A percentile compares a stretch with the other conserved stretches of the same genome.
These are phyloP conservation scores for Fukomys damarensis DNA, from an alignment of 2,113 vertebrate genomes.

Conservation along the genomic window DNA sequence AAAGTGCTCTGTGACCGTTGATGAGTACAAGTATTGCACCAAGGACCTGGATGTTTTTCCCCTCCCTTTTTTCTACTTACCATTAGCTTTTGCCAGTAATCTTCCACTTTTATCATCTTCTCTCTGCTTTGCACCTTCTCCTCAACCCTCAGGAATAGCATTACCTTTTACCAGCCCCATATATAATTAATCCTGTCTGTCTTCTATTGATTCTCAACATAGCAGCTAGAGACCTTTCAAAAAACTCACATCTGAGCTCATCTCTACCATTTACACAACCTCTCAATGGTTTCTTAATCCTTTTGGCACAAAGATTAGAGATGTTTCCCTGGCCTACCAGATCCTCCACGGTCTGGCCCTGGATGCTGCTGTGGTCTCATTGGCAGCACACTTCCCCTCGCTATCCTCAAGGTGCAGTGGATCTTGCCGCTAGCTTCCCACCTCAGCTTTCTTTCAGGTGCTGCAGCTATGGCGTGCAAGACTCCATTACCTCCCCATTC, in stretches of 20 bases:
- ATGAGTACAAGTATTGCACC: not conserved
- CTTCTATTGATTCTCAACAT: not conserved
- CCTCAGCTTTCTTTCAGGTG: not conserved
- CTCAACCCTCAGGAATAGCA: not conserved
- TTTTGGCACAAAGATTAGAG: not conserved
- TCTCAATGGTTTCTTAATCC: not conserved
- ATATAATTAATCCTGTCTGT: not conserved
- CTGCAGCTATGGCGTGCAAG: not conserved
- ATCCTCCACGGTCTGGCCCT: not conserved
- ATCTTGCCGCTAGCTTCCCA: not conserved
- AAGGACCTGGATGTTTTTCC: not conserved
- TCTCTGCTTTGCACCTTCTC: not conserved
- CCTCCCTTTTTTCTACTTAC: not conserved
- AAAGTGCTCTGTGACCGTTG: not conserved
- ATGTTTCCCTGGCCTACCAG: not conserved
- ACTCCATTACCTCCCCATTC: accelerated
- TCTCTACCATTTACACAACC: not conserved
- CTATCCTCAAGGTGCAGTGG: not conserved
- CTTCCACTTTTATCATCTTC: not conserved
- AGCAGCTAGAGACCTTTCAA: not conserved
- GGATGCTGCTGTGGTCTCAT: not conserved
- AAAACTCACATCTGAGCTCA: not conserved
- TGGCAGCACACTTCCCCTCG: not conserved
- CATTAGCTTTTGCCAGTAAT: not conserved
- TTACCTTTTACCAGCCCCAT: not conserved